Base-by-base conservation (phyloP, 2,888 invertebrate species). In the Drosophila mimetica region DNA sequence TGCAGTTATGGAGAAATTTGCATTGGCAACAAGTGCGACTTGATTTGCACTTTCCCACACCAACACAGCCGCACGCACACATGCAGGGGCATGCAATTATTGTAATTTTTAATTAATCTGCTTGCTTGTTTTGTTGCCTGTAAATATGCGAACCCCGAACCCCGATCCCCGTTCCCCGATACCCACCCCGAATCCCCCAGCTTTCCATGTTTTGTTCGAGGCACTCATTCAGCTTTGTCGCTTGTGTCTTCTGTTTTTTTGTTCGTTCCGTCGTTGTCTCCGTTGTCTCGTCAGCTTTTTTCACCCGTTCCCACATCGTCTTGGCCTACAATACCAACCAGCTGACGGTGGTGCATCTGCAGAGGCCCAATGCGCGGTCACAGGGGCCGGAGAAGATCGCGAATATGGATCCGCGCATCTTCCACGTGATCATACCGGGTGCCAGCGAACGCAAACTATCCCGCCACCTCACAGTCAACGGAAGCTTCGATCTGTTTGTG, bases 251-350 rank as follows among this genome's bases (percentile, higher is more conserved):
- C 55, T 7, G 59, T 67, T 47, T 74, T 76, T 71, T 93, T 47
- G 48, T 37, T 9, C 16, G 11, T 11, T 14, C 7, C n/a, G 4
- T 5, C 14, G n/a, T 52, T 39, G 47, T 37, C 42, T 39, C 36
- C 60, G 51, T 59, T 61, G 51, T 14, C 32, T 37, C 47, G 93
- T 52, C 92, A 96, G 95, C 94, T 79, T 93, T 94, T 75, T 92
- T 95, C 76, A 94, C 94, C 76, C 93, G 94, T 87, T 93, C 94
- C 75, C 94, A 95, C 89, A 93, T 96, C 78, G 92, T 96, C 69
- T 94, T 95, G 84, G 93, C 94, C 28, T 95, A 95, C 89, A 94
- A 94, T 87, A 95, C 95, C 73, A 94, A 94, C 84, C 94, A 94
- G 79, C 93, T 95, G 74, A 95, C 95, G 46, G 92, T 96, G 76